These are phyloP conservation scores for Pyrochroa serraticornis DNA, from an alignment of 2,888 invertebrate genomes.

Conservation along the genomic window DNA sequence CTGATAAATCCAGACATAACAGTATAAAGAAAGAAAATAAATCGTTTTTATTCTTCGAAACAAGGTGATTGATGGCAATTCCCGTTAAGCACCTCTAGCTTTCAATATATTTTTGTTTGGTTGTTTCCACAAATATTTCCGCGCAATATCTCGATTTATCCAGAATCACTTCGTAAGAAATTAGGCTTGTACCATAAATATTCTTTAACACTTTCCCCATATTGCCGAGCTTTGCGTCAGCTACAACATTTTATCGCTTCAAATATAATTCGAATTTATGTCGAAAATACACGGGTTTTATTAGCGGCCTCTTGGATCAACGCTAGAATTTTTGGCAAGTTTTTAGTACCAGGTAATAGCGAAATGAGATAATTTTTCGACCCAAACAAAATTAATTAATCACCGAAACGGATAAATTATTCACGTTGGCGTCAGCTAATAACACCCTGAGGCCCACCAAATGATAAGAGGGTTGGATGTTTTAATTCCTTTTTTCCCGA, in stretches of 20 bases:
- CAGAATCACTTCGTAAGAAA: too few species aligned
- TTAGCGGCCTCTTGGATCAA: neutral
- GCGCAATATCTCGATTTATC: neutral
- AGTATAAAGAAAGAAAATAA: slow-evolving; percentile 3
- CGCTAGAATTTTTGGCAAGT: neutral
- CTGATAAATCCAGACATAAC: slow-evolving; percentile 16
- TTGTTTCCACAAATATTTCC: neutral
- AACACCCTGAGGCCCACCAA: slow-evolving; percentile 1
- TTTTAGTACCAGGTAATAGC: too few species aligned
- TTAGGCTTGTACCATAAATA: too few species aligned
- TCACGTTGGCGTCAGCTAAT: neutral
- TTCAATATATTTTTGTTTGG: slow-evolving; percentile 9
- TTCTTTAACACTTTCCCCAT: neutral
- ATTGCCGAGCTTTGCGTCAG: neutral
- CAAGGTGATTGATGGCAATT: slow-evolving; percentile 16
- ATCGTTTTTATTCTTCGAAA: slow-evolving; percentile 10
- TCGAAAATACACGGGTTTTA: slow-evolving; percentile 1
- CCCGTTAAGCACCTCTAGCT: slow-evolving; percentile 8
- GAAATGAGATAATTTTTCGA: too few species aligned
- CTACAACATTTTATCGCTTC: neutral
- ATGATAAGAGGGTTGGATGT: slow-evolving; percentile 6
- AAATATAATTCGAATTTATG: neutral
- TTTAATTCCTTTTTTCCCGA: slow-evolving; percentile 11
- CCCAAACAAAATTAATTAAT: slow-evolving; percentile 15
- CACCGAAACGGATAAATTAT: slow-evolving; percentile 5